These are phyloP conservation scores for Epizoanthus stellaris DNA, from an alignment of 92 coral and sea anemone genomes.

Conservation along the genomic window DNA sequence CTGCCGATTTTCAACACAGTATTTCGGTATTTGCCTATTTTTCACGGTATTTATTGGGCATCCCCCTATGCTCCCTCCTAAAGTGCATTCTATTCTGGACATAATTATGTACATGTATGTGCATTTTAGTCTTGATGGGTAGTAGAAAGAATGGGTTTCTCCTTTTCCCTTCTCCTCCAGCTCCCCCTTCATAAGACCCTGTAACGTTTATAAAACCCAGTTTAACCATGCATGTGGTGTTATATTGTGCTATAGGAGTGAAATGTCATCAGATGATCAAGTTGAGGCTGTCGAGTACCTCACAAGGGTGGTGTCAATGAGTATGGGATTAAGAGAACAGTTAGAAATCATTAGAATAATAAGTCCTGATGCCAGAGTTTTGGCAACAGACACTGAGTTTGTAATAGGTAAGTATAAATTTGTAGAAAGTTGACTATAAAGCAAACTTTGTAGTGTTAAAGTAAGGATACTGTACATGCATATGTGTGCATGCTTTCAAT, in stretches of 20 bases:
- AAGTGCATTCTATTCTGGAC: no score
- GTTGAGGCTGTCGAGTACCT: constrained; percentile 84
- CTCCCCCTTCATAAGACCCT: no score
- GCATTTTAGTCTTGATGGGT: no score
- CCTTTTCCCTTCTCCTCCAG: no score
- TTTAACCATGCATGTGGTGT: not conserved
- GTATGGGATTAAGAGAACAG: constrained; percentile 93
- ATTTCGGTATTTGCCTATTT: no score
- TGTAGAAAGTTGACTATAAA: not conserved
- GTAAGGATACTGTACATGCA: not conserved
- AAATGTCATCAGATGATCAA: constrained; percentile 90
- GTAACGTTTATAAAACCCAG: not conserved
- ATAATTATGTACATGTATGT: no score
- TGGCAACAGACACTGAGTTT: constrained; percentile 95
- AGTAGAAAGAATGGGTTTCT: no score
- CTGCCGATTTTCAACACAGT: no score
- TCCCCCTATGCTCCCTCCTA: no score
- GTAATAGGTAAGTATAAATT: constrained; percentile 75
- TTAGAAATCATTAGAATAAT: constrained; percentile 94
- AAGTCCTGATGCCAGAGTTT: constrained; percentile 88
- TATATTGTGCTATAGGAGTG: constrained; percentile 65
- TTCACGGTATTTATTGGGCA: no score
- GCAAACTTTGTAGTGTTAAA: no score
- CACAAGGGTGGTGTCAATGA: constrained; percentile 88
- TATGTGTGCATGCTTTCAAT: no score